These are phyloP conservation scores for Mallateleia sp. DNA, from an alignment of 2,888 invertebrate genomes.

Conservation along the genomic window DNA sequence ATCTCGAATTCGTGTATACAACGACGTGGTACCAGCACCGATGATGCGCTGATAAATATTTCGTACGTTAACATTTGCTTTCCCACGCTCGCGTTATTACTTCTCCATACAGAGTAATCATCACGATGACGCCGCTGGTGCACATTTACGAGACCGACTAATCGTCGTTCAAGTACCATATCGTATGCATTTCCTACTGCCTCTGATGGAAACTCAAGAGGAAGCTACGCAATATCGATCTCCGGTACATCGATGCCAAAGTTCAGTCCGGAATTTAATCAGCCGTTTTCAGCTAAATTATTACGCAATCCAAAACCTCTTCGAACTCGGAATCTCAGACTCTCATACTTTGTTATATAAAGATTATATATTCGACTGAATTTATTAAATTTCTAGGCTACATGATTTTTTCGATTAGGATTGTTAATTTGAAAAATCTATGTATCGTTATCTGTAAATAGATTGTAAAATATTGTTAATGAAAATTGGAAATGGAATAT, in stretches of 20 bases:
- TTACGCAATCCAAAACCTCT: conserved; percentile 80
- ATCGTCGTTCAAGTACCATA: conserved; percentile 74
- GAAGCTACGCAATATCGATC: conserved; percentile 80
- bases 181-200: conserved; percentile 68
- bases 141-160: conserved; percentile 65
- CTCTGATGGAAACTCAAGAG: conserved; percentile 58
- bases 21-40: conserved; percentile 59
- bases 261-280: conserved; percentile 85
- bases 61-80: conserved; percentile 70
- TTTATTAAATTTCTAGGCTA: conserved; percentile 16
- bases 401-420: neutral
- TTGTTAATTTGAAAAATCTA: neutral
- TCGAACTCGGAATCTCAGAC: conserved; percentile 35
- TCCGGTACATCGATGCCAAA: conserved; percentile 82
- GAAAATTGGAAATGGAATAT: no score
- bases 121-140: conserved; percentile 48
- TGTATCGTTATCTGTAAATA: no score
- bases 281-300: conserved; percentile 85
- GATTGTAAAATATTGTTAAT: no score
- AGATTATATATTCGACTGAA: conserved; percentile 19
- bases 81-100: conserved; percentile 70
- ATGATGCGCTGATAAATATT: conserved; percentile 68
- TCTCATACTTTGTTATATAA: conserved; percentile 43
- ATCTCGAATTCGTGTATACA: conserved; percentile 50
- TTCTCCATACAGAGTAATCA: conserved; percentile 68